A percentile compares a stretch with the other conserved stretches of the same genome.
These are phyloP conservation scores for Oxygymnocypris stewartii DNA, from an alignment of 2,113 vertebrate genomes.

Conservation along the genomic window DNA sequence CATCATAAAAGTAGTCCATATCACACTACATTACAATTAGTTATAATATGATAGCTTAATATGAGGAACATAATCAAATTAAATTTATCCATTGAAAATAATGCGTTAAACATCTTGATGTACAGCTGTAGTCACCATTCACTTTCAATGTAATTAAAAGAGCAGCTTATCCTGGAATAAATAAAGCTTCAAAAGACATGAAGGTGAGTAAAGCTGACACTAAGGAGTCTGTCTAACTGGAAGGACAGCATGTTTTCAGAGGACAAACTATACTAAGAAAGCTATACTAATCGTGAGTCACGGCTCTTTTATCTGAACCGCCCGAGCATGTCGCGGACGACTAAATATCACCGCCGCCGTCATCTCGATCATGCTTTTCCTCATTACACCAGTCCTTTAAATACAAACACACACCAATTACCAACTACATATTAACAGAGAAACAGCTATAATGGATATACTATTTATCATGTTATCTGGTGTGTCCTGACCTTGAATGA, in stretches of 20 bases:
- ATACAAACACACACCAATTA: not conserved
- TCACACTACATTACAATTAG: no score
- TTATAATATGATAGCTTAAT: not conserved
- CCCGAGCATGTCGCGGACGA: not conserved
- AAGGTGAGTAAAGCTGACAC: not conserved
- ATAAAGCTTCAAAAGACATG: not conserved
- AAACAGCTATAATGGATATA: no score
- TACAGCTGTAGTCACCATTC: not conserved
- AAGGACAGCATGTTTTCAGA: not conserved
- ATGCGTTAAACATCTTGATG: not conserved
- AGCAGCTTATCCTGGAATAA: not conserved
- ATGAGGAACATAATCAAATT: not conserved
- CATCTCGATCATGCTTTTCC: not conserved
- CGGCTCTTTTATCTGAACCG: not conserved
- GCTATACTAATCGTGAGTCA: not conserved
- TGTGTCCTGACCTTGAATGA: no score
- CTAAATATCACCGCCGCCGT: not conserved
- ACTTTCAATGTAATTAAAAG: not conserved
- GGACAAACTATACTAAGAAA: not conserved
- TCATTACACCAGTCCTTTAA: not conserved
- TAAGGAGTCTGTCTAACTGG: not conserved
- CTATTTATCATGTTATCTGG: no score
- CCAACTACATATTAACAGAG: no score
- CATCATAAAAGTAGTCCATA: not conserved
- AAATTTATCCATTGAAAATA: not conserved